Base-by-base conservation (phyloP, 2,797 vertebrate genomes). In the Anas bernieri region DNA sequence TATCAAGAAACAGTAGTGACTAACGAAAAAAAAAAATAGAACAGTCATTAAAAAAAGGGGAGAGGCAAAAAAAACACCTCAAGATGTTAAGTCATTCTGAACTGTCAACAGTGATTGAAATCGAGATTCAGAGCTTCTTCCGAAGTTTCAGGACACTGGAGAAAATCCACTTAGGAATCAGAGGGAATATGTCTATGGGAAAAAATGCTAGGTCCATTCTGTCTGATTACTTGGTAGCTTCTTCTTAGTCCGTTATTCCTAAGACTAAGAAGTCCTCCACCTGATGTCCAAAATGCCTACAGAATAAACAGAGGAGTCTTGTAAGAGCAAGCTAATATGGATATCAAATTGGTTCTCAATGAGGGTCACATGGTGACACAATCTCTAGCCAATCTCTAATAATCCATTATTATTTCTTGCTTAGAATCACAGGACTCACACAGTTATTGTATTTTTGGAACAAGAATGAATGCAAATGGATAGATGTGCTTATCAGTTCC, bases 1-100 rank as follows among this genome's bases (percentile, higher is more conserved):
- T 59, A 89, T 48, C 73, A 86, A 68, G 79, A 93, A 89, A 83
- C 10, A 86, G 79, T 15, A 92, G 72, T 67, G 80, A 76, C 37
- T 76, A 22, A 43, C 75, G 3, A 52, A 33, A 75, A 33, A 75
- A 41, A 17, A 84, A 30, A 58, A 35, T 4, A 6, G 21, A 72
- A 50, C 4, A 87, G 45, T 33, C 62, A 69, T 39, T 52, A 17
- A 54, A 30, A 54, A 54, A 54, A 30, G 9, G 16, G 28, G 15
- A 30, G 28, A 28, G 28, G 16, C 10, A 63, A 30, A 63, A 20
- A 58, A 59, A 31, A 28, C 43, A 81, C 35, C 30, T 66, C 79
- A 45, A 68, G 48, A 69, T 61, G 37, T 55, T 58, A 73, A 88
- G 22, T 41, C 58, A 21, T 31, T 86, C 77, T 79, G 56, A 93